Conservation (phyloP, 2,888 invertebrate genomes). For the Pyrrhosoma nymphula region DNA sequence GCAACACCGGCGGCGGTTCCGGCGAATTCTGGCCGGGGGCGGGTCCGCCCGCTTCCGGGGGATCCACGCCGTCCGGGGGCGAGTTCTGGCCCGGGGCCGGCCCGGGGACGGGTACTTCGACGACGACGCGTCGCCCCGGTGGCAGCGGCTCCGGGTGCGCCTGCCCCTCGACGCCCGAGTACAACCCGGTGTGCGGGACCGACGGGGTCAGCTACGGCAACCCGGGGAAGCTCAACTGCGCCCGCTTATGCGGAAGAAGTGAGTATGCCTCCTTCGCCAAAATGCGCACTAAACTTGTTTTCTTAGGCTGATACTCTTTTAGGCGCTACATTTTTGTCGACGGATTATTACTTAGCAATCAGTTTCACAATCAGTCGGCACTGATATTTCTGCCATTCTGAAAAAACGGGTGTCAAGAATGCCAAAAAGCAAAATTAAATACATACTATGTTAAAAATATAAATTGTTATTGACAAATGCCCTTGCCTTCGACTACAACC, state of each 20-base stretch:
- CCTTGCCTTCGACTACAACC: no score
- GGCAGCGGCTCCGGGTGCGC: slow-evolving; percentile 17
- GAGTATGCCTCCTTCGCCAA: slow-evolving; percentile 7
- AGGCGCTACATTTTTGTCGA: no score
- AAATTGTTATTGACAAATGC: no score
- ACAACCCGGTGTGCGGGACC: slow-evolving; percentile 71
- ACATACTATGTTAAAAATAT: no score
- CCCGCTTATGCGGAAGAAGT: slow-evolving; percentile 69
- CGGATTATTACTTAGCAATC: no score
- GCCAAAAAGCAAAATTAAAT: no score
- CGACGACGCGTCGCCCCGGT: slow-evolving; percentile 56
- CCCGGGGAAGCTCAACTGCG: slow-evolving; percentile 70
- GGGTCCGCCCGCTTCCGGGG: background rate
- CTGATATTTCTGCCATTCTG: no score
- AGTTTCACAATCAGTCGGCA: no score
- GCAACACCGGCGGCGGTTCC: background rate
- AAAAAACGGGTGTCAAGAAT: no score
- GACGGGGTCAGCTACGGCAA: slow-evolving; percentile 70
- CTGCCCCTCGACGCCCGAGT: slow-evolving; percentile 70
- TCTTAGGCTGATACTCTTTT: no score
- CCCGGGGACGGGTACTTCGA: background rate
- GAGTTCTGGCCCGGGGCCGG: slow-evolving; percentile 29
- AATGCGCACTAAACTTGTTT: no score
- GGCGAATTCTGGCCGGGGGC: background rate
- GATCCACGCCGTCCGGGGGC: background rate